phyloP scores from a whole-genome alignment of 2,888 invertebrate genomes.

The Drosophila seclusa region DNA sequence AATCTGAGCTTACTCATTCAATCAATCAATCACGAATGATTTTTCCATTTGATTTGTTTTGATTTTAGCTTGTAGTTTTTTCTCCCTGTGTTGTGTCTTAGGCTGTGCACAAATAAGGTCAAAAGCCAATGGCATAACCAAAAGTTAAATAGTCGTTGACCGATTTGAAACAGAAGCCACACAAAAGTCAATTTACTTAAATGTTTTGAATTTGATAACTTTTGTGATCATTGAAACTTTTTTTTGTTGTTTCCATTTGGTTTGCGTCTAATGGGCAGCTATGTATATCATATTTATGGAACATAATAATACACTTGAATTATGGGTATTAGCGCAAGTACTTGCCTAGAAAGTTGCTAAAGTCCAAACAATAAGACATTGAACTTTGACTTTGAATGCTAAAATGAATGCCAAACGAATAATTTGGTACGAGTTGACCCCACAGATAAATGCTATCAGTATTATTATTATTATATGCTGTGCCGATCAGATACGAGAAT shows the following conservation, averaged over 20 bases:
- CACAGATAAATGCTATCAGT: background rate
- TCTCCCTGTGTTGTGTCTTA: background rate
- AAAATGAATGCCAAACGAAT: background rate
- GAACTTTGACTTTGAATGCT: background rate
- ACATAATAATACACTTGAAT: background rate
- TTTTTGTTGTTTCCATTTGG: background rate
- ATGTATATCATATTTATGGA: background rate
- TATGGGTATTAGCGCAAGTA: background rate
- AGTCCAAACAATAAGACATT: background rate
- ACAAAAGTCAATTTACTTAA: constrained; percentile 28
- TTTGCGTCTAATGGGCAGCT: constrained; percentile 3
- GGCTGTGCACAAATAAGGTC: background rate
- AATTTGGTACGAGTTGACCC: background rate
- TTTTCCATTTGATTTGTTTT: background rate
- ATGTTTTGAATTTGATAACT: constrained; percentile 6
- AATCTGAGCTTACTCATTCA: background rate
- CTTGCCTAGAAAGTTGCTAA: constrained; percentile 17
- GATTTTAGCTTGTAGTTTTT: background rate
- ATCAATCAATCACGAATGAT: background rate
- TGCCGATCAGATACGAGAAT: background rate
- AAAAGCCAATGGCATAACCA: constrained; percentile 19
- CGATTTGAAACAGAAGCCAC: constrained; percentile 36
- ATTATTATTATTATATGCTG: background rate
- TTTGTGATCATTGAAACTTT: constrained; percentile 12
- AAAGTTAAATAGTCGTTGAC: constrained; percentile 30